Evolutionary conservation across 2,888 invertebrate species (phyloP), one percentile per base, ranked within the genome.

Genomic region (Proisotoma minuta): DNA sequence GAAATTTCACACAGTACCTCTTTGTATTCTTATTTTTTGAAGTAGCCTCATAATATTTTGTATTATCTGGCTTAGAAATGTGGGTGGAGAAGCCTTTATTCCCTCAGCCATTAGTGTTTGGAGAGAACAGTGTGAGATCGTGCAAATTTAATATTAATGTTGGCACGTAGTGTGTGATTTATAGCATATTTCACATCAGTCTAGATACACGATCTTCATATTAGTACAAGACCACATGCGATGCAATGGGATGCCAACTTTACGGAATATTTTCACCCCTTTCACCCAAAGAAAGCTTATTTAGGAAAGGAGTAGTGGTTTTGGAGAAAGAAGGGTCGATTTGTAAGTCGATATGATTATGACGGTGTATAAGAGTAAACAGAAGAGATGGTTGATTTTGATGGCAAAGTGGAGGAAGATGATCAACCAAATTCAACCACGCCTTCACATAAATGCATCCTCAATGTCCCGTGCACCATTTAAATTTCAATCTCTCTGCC

Each of bases 91-190:
- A 34, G 34, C 34, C 34, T 8, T n/a, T 34, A 34, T 15, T 34
- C 34, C 34, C 15, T 34, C 8, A 10, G 15, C 34, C 34, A 34
- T 34, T 15, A 34, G 15, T 34, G 34, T 34, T 34, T 34, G 34
- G 34, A 5, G 10, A 27, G 52, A 27, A 18, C 27, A 27, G 54
- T 54, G 54, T 54, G 54, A 54, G 24, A 54, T 54, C 54, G 54
- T 54, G 54, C 39, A 54, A 54, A 54, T 54, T 54, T 54, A 54
- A 54, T 54, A 54, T 54, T 54, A 54, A 54, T 54, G 54, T 54
- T 54, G 54, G 54, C 54, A 54, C 54, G 54, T 54, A 54, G 54
- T 27, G 54, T 51, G 51, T 54, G 54, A 54, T 54, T 54, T 54
- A 54, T 54, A 22, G 29, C 39, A 23, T 54, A 54, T 54, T 54